Percentiles rank a stretch among this genome's conserved stretches.
Evolutionary conservation across 2,888 invertebrate genomes (phyloP).

Genomic region (Tenthredo livida): DNA sequence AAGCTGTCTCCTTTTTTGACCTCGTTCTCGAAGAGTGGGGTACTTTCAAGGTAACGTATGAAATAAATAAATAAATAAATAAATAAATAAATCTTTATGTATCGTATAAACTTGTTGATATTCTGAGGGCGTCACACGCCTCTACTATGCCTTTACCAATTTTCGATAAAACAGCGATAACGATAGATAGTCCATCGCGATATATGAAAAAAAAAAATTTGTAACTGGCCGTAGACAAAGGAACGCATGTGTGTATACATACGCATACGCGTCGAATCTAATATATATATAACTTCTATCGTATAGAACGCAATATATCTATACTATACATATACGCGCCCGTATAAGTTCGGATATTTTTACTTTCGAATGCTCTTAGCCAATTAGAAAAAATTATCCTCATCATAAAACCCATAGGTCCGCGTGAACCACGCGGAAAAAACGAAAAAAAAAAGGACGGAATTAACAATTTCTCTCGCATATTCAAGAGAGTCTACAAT

Average conservation of each 20-base stretch:
- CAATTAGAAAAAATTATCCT: background rate
- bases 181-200: background rate
- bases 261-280: background rate
- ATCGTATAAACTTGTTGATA: background rate
- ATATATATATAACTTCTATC: too few relatives aligned
- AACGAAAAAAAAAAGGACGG: background rate
- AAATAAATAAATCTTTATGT: background rate
- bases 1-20: conserved; percentile 86
- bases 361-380: background rate
- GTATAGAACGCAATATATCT: too few relatives aligned
- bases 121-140: background rate
- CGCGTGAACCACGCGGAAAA: background rate
- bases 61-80: too few relatives aligned
- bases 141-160: background rate
- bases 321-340: too few relatives aligned
- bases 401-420: background rate
- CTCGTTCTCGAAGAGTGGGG: conserved; percentile 88
- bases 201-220: background rate
- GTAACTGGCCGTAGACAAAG: background rate
- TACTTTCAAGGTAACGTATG: conserved; percentile 85
- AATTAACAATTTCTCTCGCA: background rate
- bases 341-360: background rate
- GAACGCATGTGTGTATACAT: background rate
- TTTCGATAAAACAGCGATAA: background rate
- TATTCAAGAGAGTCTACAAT: background rate